phyloP scores from a whole-genome alignment of 2,113 vertebrate species.

The Xiphophorus couchianus region DNA sequence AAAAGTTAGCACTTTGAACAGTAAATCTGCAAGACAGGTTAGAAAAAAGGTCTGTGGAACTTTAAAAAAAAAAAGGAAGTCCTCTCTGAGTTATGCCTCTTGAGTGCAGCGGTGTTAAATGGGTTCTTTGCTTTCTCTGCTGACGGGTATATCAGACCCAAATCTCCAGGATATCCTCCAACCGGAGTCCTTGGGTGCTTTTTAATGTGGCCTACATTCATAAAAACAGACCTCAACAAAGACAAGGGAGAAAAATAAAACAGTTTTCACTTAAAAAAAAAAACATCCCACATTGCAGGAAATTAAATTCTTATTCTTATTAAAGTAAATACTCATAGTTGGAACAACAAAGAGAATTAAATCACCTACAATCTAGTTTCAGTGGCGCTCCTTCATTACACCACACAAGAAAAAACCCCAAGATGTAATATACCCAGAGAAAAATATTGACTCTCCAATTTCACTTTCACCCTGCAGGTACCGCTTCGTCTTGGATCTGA shows the following conservation, averaged over 20 bases:
- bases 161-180: constrained; percentile 54
- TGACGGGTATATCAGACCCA: constrained; percentile 16
- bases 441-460: constrained; percentile 30
- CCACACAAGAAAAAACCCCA: neutral
- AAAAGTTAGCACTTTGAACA: neutral
- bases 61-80: constrained; percentile 34
- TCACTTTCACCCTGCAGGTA: constrained; percentile 56
- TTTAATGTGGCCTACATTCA: constrained; percentile 22
- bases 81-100: constrained; percentile 9
- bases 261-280: constrained; percentile 12
- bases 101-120: constrained; percentile 18
- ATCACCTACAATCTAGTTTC: constrained; percentile 2
- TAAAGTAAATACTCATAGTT: constrained; percentile 25
- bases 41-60: neutral
- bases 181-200: constrained; percentile 22
- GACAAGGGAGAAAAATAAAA: constrained; percentile 1
- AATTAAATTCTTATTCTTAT: constrained; percentile 19
- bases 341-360: neutral
- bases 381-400: neutral
- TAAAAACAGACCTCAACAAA: constrained; percentile 24
- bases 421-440: neutral
- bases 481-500: constrained; percentile 42
- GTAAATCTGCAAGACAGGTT: neutral
- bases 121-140: constrained; percentile 24
- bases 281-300: constrained; percentile 25